Evolutionary conservation across 2,113 vertebrate genomes (phyloP).

Genomic region (Syrmaticus mikado): DNA sequence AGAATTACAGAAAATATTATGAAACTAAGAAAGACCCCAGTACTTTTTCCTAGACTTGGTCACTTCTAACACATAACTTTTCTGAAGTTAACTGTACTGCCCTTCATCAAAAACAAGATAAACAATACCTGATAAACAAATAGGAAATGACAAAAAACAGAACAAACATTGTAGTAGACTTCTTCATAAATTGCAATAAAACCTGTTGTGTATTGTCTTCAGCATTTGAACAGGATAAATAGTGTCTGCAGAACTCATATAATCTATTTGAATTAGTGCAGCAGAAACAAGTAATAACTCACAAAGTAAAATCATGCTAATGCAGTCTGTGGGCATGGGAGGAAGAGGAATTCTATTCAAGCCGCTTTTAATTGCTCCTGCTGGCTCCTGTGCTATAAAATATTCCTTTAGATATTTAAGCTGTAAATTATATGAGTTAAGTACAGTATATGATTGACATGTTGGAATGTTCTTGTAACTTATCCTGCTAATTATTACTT

Average conservation of each 20-base stretch:
- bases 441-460: slow-evolving; percentile 46
- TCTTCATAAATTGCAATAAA: not conserved
- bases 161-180: not conserved
- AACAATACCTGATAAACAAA: not conserved
- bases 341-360: not conserved
- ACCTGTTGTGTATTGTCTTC: not conserved
- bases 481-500: slow-evolving; percentile 44
- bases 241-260: not conserved
- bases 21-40: not conserved
- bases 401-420: slow-evolving; percentile 38
- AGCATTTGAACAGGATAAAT: slow-evolving; percentile 25
- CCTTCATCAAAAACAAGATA: slow-evolving; percentile 8
- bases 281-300: slow-evolving; percentile 26
- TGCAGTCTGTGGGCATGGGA: not conserved
- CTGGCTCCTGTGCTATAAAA: not conserved
- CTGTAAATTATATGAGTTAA: slow-evolving; percentile 45
- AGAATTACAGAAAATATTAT: not conserved
- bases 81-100: not conserved
- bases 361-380: not conserved
- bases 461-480: slow-evolving; percentile 47
- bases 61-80: not conserved
- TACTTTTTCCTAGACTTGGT: not conserved
- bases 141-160: not conserved
- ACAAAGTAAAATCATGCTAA: not conserved
- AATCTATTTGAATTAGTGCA: not conserved